Percentiles rank a stretch among this genome's conserved stretches.
Evolutionary conservation across 1,140 invertebrate species (phyloP).

Genomic region (Papilio polyxenes): DNA sequence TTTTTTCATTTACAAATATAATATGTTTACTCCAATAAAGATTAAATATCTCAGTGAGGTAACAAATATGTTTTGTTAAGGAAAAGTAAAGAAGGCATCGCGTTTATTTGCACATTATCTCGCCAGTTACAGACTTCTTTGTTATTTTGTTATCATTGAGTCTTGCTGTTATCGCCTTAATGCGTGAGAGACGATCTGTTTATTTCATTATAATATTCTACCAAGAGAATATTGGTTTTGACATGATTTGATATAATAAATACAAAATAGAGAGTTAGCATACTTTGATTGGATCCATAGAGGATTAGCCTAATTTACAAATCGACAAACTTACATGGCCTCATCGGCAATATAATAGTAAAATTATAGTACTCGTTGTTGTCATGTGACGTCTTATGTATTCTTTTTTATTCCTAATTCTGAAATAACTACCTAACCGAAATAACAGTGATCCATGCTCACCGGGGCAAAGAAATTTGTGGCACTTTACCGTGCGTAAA

Average conservation of each 20-base stretch:
- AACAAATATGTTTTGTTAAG: slow-evolving; percentile 5
- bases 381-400: too few species aligned
- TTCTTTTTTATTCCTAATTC: too few species aligned
- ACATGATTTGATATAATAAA: background rate
- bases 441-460: too few species aligned
- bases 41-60: background rate
- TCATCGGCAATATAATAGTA: too few species aligned
- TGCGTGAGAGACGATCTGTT: background rate
- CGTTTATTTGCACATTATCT: background rate
- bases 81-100: background rate
- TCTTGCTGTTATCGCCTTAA: background rate
- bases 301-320: too few species aligned
- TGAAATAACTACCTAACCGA: too few species aligned
- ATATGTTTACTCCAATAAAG: background rate
- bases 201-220: background rate
- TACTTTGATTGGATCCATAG: too few species aligned
- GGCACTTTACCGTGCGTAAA: background rate
- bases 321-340: too few species aligned
- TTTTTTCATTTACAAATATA: background rate
- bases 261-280: too few species aligned
- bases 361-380: too few species aligned
- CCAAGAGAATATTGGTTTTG: background rate
- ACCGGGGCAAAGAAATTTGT: too few species aligned
- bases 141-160: background rate
- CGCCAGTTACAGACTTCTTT: slow-evolving; percentile 4